Percentiles rank a stretch among this genome's conserved stretches.
Evolutionary conservation across 2,888 invertebrate genomes (phyloP).

Genomic region (Zygothrica quintamaculata): DNA sequence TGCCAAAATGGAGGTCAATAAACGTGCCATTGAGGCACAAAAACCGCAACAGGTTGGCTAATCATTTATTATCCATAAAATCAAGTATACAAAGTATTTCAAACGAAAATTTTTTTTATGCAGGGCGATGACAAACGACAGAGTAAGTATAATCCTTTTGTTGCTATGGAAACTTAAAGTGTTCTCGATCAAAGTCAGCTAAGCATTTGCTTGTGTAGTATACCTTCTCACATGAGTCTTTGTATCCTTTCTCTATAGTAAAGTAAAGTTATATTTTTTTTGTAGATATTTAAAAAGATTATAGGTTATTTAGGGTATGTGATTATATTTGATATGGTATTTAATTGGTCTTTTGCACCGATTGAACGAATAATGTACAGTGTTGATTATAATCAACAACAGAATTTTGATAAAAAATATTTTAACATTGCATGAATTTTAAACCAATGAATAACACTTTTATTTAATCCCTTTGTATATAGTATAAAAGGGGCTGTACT

Average conservation of each 20-base stretch:
- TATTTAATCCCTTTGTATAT: not conserved
- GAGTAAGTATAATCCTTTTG: conserved; percentile 70
- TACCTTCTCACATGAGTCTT: conserved; percentile 79
- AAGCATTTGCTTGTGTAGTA: conserved; percentile 81
- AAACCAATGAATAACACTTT: conserved; percentile 2
- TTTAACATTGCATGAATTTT: too few relatives aligned
- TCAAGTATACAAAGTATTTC: conserved; percentile 16
- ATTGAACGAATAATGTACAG: too few relatives aligned
- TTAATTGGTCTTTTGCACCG: too few relatives aligned
- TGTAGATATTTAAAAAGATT: too few relatives aligned
- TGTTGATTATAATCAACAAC: too few relatives aligned
- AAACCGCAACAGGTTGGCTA: conserved; percentile 86
- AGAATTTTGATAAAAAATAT: too few relatives aligned
- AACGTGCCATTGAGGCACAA: conserved; percentile 84
- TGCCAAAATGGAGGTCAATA: conserved; percentile 87
- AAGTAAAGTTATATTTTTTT: conserved; percentile 3
- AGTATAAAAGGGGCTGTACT: conserved; percentile 46
- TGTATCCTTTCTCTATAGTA: conserved; percentile 77
- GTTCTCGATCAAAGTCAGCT: conserved; percentile 71
- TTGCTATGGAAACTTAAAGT: conserved; percentile 79
- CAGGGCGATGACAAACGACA: conserved; percentile 80
- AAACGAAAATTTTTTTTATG: conserved; percentile 32
- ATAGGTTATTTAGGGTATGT: too few relatives aligned
- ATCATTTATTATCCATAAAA: conserved; percentile 38
- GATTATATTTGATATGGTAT: too few relatives aligned